Evolutionary conservation across 92 coral and sea anemone species (phyloP).

Genomic region (Plumapathes pennacea): DNA sequence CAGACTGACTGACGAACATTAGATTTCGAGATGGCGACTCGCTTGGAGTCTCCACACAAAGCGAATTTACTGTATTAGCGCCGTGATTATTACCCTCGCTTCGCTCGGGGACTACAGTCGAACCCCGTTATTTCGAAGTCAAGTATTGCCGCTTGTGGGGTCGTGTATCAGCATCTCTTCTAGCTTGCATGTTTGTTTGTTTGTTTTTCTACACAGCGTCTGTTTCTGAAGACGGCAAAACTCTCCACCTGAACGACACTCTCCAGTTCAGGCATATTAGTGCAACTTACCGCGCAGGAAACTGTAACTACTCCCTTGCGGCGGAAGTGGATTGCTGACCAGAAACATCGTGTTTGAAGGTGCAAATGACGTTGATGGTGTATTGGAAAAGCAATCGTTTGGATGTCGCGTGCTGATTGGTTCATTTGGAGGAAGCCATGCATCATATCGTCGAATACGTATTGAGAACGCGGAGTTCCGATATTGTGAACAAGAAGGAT

Average conservation of each 20-base stretch:
- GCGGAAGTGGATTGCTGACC: conserved; percentile 92
- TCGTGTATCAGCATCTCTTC: too few relatives aligned
- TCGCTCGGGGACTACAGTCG: too few relatives aligned
- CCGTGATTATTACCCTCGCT: too few relatives aligned
- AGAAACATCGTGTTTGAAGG: conserved; percentile 86
- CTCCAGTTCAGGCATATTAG: conserved; percentile 66
- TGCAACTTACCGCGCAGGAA: conserved; percentile 29
- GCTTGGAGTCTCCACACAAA: too few relatives aligned
- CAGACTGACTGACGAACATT: too few relatives aligned
- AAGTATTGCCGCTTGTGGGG: too few relatives aligned
- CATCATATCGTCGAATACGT: conserved; percentile 46
- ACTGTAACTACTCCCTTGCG: conserved; percentile 62
- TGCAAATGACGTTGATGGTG: conserved; percentile 70
- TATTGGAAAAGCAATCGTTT: conserved; percentile 68
- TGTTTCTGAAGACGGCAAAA: conserved; percentile 39
- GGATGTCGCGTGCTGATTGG: conserved; percentile 86
- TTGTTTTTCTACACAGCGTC: conserved; percentile 6
- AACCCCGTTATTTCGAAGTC: too few relatives aligned
- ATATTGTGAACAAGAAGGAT: conserved; percentile 88
- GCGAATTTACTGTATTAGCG: too few relatives aligned
- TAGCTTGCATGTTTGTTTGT: too few relatives aligned
- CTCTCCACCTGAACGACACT: conserved; percentile 47
- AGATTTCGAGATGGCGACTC: too few relatives aligned
- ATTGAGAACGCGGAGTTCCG: conserved; percentile 89
- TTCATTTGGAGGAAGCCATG: conserved; percentile 31